Percentiles rank a stretch among this genome's conserved stretches.
Evolutionary conservation across 1,140 invertebrate genomes (phyloP).

Genomic region (Drosophila teissieri): DNA sequence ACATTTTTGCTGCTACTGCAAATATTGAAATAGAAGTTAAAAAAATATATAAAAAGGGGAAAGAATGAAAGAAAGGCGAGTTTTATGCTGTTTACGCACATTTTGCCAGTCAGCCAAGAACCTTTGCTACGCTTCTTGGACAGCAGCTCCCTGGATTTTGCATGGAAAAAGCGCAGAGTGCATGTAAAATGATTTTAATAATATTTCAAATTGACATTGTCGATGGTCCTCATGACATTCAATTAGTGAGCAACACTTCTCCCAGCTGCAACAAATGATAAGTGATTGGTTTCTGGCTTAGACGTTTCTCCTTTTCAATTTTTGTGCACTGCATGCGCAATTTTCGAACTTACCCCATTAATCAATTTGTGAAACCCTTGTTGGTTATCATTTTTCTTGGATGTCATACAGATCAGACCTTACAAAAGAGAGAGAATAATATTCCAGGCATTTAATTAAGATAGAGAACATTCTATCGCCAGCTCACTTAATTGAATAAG

Average conservation of each 20-base stretch:
- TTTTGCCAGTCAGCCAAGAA: constrained; percentile 35
- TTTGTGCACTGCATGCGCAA: constrained; percentile 15
- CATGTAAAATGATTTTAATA: constrained; percentile 43
- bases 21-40: constrained; percentile 17
- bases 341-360: constrained; percentile 25
- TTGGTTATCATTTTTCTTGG: constrained; percentile 25
- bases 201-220: constrained; percentile 44
- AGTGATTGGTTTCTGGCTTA: constrained; percentile 44
- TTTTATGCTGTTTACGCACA: constrained; percentile 76
- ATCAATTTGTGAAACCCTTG: constrained; percentile 29
- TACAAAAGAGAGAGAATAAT: not conserved
- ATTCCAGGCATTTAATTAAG: constrained; percentile 10
- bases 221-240: constrained; percentile 38
- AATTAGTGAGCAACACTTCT: constrained; percentile 35
- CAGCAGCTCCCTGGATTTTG: not conserved
- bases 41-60: constrained; percentile 1
- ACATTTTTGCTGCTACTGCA: constrained; percentile 25
- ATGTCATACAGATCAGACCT: not conserved
- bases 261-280: constrained; percentile 30
- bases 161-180: constrained; percentile 10
- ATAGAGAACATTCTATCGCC: too few relatives aligned
- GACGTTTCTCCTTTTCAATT: constrained; percentile 23
- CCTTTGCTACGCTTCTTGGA: not conserved
- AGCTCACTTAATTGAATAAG: constrained; percentile 15
- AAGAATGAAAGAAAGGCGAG: constrained; percentile 11